Conservation (phyloP, 2,113 vertebrate genomes). For the Potamarius usumacintae region DNA sequence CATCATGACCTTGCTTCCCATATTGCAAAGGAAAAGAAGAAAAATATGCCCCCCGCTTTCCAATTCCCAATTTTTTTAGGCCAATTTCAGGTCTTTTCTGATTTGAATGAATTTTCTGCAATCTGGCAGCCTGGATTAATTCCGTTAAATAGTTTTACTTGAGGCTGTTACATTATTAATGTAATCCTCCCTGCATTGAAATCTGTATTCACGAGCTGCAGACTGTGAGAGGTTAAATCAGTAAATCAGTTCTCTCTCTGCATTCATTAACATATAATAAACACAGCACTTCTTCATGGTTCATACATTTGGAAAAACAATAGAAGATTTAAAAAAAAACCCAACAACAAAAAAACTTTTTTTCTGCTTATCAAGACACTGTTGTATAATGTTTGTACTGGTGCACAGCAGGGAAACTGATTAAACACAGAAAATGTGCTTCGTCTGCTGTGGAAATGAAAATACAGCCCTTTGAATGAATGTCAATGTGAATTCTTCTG, state of each 20-base stretch:
- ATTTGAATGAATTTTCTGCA: not conserved
- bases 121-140: not conserved
- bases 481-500: not conserved
- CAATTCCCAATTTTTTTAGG: not conserved
- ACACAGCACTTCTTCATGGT: not conserved
- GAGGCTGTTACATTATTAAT: too few species aligned
- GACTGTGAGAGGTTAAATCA: not conserved
- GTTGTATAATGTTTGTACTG: not conserved
- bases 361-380: not conserved
- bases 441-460: not conserved
- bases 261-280: constrained; percentile 12
- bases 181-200: not conserved
- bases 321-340: not conserved
- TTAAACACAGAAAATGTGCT: not conserved
- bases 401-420: not conserved
- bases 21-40: not conserved
- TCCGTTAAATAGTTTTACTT: not conserved
- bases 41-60: not conserved
- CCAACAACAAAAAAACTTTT: not conserved
- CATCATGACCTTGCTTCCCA: not conserved
- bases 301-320: not conserved
- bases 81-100: not conserved
- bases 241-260: not conserved
- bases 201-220: not conserved
- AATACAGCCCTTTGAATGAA: not conserved